Conservation (phyloP, 2,888 invertebrate species). For the Opisthograptis luteolata region DNA sequence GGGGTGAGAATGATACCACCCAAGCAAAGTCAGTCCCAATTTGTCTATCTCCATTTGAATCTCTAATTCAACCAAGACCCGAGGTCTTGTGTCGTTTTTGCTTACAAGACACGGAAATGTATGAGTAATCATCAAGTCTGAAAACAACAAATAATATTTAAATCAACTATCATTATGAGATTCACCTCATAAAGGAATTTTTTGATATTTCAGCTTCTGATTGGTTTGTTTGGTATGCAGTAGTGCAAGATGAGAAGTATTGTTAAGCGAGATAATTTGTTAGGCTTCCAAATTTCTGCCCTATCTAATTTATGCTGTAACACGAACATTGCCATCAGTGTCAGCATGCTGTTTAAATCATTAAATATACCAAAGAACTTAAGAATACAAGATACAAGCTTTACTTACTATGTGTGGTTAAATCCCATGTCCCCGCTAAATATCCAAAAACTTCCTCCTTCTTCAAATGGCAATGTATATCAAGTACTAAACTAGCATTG, state of each 20-base stretch:
- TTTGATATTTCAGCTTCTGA: too few relatives aligned
- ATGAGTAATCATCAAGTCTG: conserved; percentile 93
- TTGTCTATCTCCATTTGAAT: conserved; percentile 93
- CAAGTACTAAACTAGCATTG: conserved; percentile 93
- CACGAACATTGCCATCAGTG: too few relatives aligned
- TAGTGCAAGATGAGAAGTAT: too few relatives aligned
- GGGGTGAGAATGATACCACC: conserved; percentile 98
- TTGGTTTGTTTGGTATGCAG: too few relatives aligned
- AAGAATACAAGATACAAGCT: too few relatives aligned
- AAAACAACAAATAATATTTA: conserved; percentile 41
- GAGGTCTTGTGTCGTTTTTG: conserved; percentile 90
- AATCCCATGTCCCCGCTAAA: conserved; percentile 97
- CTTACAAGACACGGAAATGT: conserved; percentile 95
- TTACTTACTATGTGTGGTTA: conserved; percentile 94
- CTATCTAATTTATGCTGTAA: too few relatives aligned
- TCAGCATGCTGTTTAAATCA: too few relatives aligned
- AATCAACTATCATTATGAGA: background rate
- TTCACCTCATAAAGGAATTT: background rate
- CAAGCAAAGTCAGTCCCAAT: conserved; percentile 91
- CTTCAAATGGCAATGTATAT: conserved; percentile 97
- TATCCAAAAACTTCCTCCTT: conserved; percentile 98
- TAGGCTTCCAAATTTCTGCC: too few relatives aligned
- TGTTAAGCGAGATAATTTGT: too few relatives aligned
- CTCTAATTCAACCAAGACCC: conserved; percentile 90
- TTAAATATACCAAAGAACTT: too few relatives aligned